Evolutionary conservation across 2,888 invertebrate species (phyloP), one percentile per base, ranked within the genome.

Genomic region (Drosophila nr. fundita): DNA sequence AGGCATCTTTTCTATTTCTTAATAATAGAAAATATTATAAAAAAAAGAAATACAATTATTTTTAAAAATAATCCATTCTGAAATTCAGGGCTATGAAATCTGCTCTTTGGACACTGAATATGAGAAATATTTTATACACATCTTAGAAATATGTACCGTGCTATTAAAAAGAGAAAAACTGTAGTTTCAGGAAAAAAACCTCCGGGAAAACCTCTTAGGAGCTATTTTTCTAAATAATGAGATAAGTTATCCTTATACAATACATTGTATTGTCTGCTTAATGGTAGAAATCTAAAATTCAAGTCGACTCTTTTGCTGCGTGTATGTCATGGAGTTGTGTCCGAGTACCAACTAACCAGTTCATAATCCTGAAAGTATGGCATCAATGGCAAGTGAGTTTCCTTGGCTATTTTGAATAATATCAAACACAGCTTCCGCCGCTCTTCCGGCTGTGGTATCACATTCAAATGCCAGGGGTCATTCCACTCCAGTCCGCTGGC

Each of bases 341-440:
- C 0, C 40, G 13, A 2, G 2, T 34, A 21, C 10, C 13, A 40
- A 59, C 64, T 78, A 64, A 93, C 93, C 84, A 93, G 55, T 76
- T 93, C 93, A 75, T 93, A 93, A 61, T 93, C 93, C 80, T 93
- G 92, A 78, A 93, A 93, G 92, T 96, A 97, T 0, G 97, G 97
- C 79, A 95, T 93, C 58, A 97, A 92, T 0, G 96, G 94, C 40
- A 97, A 91, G 82, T 96, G 94, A 4, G 95, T 92, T 78, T 93
- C 87, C 42, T 95, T 94, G 0, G 96, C 96, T 72, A 97, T 96
- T 93, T 96, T 96, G 64, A 96, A 95, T 7, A 97, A 93, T 67
- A 97, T 94, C 67, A 96, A 94, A 92, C 95, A 95, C 13, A 97
- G 93, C 36, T 95, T 94, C 32, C 96, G 94, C 27, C 96, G 94